Evolutionary conservation across 2,113 vertebrate genomes (phyloP), one percentile per base, ranked within the genome.

Genomic region (Eptesicus fuscus): DNA sequence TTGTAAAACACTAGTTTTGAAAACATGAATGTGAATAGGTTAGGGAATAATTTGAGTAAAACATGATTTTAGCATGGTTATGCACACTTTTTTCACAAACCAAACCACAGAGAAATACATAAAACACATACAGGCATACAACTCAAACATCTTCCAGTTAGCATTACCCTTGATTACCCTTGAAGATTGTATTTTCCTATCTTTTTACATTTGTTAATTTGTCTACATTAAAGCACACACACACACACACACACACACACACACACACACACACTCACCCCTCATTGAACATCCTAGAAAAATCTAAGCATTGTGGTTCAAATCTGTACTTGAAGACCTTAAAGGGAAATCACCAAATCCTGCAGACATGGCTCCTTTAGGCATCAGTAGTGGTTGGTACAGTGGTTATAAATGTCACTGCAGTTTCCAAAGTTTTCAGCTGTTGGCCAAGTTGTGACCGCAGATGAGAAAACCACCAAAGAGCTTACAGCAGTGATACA

Each of bases 61-160:
- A 37, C 37, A 37, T 37, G 37, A 37, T 37, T 37, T 37, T 37
- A 37, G 37, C 37, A 37, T 37, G 37, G 37, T 37, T 37, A 37
- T 37, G 37, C 37, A 37, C 37, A 37, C 37, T 37, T 37, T 37
- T 37, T 37, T 37, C 37, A 37, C 37, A 37, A 37, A 37, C 37
- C 37, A 37, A 37, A 37, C 37, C 37, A 4, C 37, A 37, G 2
- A 69, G 51, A 63, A 40, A 95, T 30, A 44, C 8, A 51, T 65
- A 56, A 32, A 42, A 70, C 1, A 5, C 17, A 69, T 61, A 61
- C 0, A 14, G 1, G 0, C 4, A 16, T 13, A 40, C 53, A n/a
- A 49, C 44, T 73, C 87, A 17, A 20, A 59, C 4, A 44, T 28
- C 25, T 79, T 37, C 37, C 37, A 37, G 37, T 37, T 37, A 37